Evolutionary conservation across 2,797 vertebrate genomes (phyloP), one percentile per base, ranked within the genome.

Genomic region (Craterocephalus amniculus): DNA sequence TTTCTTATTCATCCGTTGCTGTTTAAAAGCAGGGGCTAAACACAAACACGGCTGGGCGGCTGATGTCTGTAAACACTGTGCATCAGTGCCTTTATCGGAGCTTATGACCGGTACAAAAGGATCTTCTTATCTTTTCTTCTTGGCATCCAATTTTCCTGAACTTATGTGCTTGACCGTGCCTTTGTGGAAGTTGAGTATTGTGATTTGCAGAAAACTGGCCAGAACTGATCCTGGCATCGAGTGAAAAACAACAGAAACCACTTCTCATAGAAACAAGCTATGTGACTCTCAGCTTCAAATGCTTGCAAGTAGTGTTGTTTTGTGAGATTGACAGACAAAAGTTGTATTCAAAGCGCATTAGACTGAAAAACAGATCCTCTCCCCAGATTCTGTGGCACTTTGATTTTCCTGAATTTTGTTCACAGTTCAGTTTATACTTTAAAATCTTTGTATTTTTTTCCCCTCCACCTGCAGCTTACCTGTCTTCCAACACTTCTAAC

Each of bases 251-350:
- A 49, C 10, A 49, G 11, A 49, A 49, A 49, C n/a, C 22, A 1
- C 38, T 40, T 6, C 38, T 18, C 16, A 16, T 16, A 40, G 11
- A n/a, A 49, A 18, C 36, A 16, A 22, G 35, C 40, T 20, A 1
- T 40, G 58, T 43, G 52, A 40, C 22, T 70, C n/a, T 13, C 34
- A 0, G 31, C 13, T 2, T 2, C 27, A 24, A 26, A 56, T 76
- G 52, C 12, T 45, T 7, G 0, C 1, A 34, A 60, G 32, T 34
- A 5, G 45, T n/a, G 22, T 59, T 34, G 56, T 8, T 40, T 58
- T 60, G 65, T 51, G 43, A 61, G 40, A 70, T 20, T 54, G 56
- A 68, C 63, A 65, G 57, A 61, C 20, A 45, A 57, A 67, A 38
- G 48, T 22, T 9, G 14, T 7, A 26, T 60, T 67, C 22, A 51